A percentile compares a stretch with the other conserved stretches of the same genome.
phyloP scores from a whole-genome alignment of 2,797 vertebrate species.

The Xenopus petersii region DNA sequence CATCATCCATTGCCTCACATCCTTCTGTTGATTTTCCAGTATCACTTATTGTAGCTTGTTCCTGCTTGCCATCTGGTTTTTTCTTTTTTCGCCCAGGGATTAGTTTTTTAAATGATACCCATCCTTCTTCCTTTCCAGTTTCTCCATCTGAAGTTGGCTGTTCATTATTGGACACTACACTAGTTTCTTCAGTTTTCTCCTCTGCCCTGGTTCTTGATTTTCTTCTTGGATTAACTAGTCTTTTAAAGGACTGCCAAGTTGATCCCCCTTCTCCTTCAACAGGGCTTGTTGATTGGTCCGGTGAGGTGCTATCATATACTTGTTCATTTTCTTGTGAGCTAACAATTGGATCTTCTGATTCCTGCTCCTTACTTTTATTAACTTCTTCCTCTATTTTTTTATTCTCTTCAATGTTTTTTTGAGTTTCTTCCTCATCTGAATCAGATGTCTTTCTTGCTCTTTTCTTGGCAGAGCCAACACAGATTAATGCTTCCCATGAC shows the following conservation, averaged over 20 bases:
- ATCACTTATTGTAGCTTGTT: conserved; percentile 70
- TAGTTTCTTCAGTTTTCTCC: conserved; percentile 77
- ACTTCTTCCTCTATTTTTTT: conserved; percentile 65
- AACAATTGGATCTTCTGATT: conserved; percentile 59
- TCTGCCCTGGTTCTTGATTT: conserved; percentile 80
- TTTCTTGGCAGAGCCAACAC: conserved; percentile 92
- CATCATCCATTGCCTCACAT: conserved; percentile 78
- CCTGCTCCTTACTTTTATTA: conserved; percentile 58
- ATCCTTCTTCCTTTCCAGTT: conserved; percentile 83
- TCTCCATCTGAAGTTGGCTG: conserved; percentile 80
- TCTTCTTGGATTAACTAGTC: conserved; percentile 83
- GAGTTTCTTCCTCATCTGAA: conserved; percentile 79
- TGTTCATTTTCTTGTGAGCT: conserved; percentile 74
- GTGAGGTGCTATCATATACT: conserved; percentile 73
- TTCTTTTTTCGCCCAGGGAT: conserved; percentile 91
- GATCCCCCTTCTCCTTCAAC: conserved; percentile 81
- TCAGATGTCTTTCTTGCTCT: conserved; percentile 87
- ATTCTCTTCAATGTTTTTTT: conserved; percentile 71
- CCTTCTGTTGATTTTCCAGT: conserved; percentile 59
- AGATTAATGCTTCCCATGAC: conserved; percentile 95
- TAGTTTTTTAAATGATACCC: conserved; percentile 88
- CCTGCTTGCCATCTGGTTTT: conserved; percentile 78
- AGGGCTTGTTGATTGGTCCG: conserved; percentile 75
- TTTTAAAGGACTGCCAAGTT: conserved; percentile 93
- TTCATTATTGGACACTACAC: conserved; percentile 61